Percentiles rank a stretch among this genome's conserved stretches.
phyloP scores from a whole-genome alignment of 2,113 vertebrate species.

The Sceloporus tristichus region DNA sequence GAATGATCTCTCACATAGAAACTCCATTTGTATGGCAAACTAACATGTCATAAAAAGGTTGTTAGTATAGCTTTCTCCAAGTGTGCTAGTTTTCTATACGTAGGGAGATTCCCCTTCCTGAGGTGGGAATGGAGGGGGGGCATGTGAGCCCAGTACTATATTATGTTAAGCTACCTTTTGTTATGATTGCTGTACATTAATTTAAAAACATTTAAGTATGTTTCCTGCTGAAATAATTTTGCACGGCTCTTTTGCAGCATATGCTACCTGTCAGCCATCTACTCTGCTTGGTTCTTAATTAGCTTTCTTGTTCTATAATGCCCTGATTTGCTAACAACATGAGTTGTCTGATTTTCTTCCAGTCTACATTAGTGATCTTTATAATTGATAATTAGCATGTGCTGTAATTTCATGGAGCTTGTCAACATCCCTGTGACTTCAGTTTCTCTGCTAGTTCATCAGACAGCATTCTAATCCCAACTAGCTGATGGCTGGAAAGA shows the following conservation, averaged over 20 bases:
- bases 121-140: too few species aligned
- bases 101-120: too few species aligned
- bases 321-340: neutral
- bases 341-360: neutral
- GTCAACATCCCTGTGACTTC: neutral
- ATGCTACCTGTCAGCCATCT: constrained; percentile 16
- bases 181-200: constrained; percentile 21
- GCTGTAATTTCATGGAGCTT: neutral
- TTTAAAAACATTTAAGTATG: constrained; percentile 10
- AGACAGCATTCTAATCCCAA: neutral
- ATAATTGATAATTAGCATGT: neutral
- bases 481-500: neutral
- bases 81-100: neutral
- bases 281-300: neutral
- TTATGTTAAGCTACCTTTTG: neutral
- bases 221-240: constrained; percentile 21
- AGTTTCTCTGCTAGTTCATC: neutral
- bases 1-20: neutral
- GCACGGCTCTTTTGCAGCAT: neutral
- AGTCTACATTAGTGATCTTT: neutral
- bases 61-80: neutral
- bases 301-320: constrained; percentile 22
- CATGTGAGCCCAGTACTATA: too few species aligned
- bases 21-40: neutral
- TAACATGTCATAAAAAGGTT: neutral